phyloP scores from a whole-genome alignment of 2,888 invertebrate genomes.

The Platypus cylindrus region DNA sequence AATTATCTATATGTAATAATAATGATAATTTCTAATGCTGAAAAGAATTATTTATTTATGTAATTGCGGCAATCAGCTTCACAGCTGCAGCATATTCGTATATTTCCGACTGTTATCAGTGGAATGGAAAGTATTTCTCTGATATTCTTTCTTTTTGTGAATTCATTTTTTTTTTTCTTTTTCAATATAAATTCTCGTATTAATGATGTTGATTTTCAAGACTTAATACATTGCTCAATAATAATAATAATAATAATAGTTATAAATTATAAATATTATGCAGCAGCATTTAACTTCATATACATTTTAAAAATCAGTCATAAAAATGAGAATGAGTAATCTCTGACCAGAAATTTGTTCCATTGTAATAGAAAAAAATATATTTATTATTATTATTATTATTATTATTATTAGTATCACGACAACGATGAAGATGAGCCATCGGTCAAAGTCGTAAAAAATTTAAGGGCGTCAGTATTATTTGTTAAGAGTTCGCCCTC shows the following conservation, averaged over 20 bases:
- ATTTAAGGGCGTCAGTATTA: slow-evolving; percentile 15
- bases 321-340: slow-evolving; percentile 16
- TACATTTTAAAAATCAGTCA: slow-evolving; percentile 15
- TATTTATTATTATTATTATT: too few species aligned
- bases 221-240: too few species aligned
- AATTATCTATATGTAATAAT: too few species aligned
- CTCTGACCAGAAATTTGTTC: slow-evolving; percentile 14
- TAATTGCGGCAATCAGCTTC: too few species aligned
- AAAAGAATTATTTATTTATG: too few species aligned
- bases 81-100: too few species aligned
- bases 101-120: slow-evolving; percentile 4
- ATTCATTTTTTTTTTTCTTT: slow-evolving; percentile 4
- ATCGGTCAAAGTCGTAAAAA: slow-evolving; percentile 15
- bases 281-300: slow-evolving; percentile 12
- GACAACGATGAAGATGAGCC: slow-evolving; percentile 13
- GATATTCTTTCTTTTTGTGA: slow-evolving; percentile 4
- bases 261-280: slow-evolving; percentile 14
- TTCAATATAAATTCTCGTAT: too few species aligned
- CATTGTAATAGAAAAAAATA: slow-evolving; percentile 14
- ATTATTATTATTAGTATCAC: too few species aligned
- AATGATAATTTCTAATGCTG: too few species aligned
- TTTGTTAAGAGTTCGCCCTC: slow-evolving; percentile 16
- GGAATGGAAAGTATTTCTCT: slow-evolving; percentile 3
- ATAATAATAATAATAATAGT: too few species aligned
- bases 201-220: too few species aligned